These are phyloP conservation scores for Psittacus erithacus DNA, from an alignment of 2,113 vertebrate genomes.

Conservation along the genomic window DNA sequence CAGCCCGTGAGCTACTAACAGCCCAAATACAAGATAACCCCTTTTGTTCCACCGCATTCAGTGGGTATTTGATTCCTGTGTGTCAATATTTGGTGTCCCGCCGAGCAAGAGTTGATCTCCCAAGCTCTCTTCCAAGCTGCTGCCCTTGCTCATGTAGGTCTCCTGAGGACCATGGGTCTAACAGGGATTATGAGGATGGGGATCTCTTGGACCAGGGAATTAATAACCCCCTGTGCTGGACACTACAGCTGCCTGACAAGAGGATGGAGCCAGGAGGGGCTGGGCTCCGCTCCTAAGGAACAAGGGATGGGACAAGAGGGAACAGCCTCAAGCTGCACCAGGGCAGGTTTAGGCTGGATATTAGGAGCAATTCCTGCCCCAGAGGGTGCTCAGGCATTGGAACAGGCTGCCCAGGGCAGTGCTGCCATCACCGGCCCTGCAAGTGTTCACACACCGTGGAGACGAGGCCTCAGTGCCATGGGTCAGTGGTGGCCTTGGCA, in stretches of 20 bases:
- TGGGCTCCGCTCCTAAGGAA: neutral
- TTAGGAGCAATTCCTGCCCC: neutral
- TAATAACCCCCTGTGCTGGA: neutral
- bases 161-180: accelerated
- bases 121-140: neutral
- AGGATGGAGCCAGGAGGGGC: neutral
- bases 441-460: neutral
- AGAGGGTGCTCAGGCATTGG: neutral
- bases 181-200: neutral
- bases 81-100: constrained; percentile 29
- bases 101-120: neutral
- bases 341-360: neutral
- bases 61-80: neutral
- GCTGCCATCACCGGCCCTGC: neutral
- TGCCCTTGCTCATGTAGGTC: neutral
- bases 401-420: neutral
- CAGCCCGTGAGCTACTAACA: neutral
- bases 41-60: neutral
- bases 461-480: neutral
- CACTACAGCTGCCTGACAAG: neutral
- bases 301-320: neutral
- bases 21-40: neutral
- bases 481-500: neutral
- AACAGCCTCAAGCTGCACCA: neutral
- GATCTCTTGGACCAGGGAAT: neutral